Percentiles rank a stretch among this genome's conserved stretches.
Evolutionary conservation across 1,140 invertebrate species (phyloP).

Genomic region (Diabrotica undecimpunctata): DNA sequence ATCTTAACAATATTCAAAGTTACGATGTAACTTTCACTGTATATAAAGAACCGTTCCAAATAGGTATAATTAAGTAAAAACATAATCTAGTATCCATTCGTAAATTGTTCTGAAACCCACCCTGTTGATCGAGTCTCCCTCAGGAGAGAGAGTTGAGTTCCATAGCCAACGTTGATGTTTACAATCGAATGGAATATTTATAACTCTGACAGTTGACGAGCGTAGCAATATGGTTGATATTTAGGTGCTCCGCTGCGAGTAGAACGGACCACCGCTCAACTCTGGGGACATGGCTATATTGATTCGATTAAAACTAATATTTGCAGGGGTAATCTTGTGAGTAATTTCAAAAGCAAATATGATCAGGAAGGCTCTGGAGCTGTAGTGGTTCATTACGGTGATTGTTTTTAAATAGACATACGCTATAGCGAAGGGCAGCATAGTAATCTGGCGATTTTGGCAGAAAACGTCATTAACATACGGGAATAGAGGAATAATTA

Average conservation of each 20-base stretch:
- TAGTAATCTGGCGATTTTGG: no score
- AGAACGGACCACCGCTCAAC: constrained; percentile 6
- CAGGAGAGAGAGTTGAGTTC: background rate
- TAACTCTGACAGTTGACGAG: constrained; percentile 47
- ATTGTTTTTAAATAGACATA: constrained; percentile 21
- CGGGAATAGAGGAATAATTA: no score
- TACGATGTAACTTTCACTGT: no score
- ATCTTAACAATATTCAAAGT: no score
- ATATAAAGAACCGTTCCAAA: no score
- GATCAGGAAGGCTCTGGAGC: constrained; percentile 12
- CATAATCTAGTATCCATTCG: no score
- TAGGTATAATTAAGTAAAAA: no score
- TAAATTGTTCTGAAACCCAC: background rate
- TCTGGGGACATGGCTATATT: constrained; percentile 35
- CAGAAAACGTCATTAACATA: no score
- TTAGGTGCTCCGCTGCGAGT: constrained; percentile 8
- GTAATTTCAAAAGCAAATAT: constrained; percentile 46
- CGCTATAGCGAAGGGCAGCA: no score
- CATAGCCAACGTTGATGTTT: constrained; percentile 37
- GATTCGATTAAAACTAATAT: constrained; percentile 48
- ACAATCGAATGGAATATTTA: constrained; percentile 48
- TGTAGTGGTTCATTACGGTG: constrained; percentile 9
- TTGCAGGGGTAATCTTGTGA: constrained; percentile 46
- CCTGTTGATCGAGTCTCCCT: background rate
- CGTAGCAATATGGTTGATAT: constrained; percentile 44